These are phyloP conservation scores for Tetranychus truncatus DNA, from an alignment of 2,888 invertebrate genomes.

Conservation along the genomic window DNA sequence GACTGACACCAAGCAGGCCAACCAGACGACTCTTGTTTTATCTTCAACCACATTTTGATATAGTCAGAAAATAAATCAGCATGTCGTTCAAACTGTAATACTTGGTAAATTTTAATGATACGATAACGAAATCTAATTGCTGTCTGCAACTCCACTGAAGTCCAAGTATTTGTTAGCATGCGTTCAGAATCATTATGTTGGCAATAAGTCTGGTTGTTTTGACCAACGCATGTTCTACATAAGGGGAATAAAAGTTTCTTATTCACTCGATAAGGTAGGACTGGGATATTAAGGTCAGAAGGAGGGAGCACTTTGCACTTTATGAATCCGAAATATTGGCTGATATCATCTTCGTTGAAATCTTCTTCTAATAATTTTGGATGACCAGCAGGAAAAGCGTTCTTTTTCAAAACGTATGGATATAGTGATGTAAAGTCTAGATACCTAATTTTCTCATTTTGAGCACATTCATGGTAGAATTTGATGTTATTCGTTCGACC, in stretches of 20 bases:
- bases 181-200: slow-evolving; percentile 26
- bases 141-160: slow-evolving; percentile 27
- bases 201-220: slow-evolving; percentile 23
- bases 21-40: slow-evolving; percentile 29
- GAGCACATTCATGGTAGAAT: slow-evolving; percentile 24
- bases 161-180: slow-evolving; percentile 28
- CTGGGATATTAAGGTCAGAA: slow-evolving; percentile 27
- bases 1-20: slow-evolving; percentile 26
- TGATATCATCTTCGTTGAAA: slow-evolving; percentile 14
- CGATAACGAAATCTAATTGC: slow-evolving; percentile 28
- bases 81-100: slow-evolving; percentile 26
- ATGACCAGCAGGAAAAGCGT: slow-evolving; percentile 27
- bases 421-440: slow-evolving; percentile 28
- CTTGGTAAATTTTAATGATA: slow-evolving; percentile 27
- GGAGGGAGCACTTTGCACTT: slow-evolving; percentile 29
- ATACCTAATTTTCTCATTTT: slow-evolving; percentile 21
- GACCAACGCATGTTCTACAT: slow-evolving; percentile 27
- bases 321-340: slow-evolving; percentile 27
- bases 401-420: slow-evolving; percentile 22
- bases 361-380: slow-evolving; percentile 25
- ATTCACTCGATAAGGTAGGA: slow-evolving; percentile 26
- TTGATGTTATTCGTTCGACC: slow-evolving; percentile 28
- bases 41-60: slow-evolving; percentile 28
- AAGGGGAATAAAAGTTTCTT: slow-evolving; percentile 28
- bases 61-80: slow-evolving; percentile 28